phyloP scores from a whole-genome alignment of 92 coral and sea anemone species.

The Montipora capitata region DNA sequence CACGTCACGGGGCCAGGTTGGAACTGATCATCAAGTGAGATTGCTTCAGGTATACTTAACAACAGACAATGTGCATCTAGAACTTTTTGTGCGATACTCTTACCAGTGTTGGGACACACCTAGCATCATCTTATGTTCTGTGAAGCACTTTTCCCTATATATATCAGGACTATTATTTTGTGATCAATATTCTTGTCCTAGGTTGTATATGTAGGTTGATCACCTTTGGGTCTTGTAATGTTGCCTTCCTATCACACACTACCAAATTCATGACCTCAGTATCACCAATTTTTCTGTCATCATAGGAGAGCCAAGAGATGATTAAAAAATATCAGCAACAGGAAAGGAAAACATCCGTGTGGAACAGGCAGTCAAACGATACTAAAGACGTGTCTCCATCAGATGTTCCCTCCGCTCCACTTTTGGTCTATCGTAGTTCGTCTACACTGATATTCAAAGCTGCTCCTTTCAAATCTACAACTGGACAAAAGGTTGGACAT shows the following conservation, averaged over 20 bases:
- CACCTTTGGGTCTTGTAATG: too few relatives aligned
- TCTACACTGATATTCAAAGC: constrained; percentile 88
- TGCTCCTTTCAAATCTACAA: constrained; percentile 83
- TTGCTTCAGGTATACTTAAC: constrained; percentile 75
- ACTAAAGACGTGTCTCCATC: constrained; percentile 23
- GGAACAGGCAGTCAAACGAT: constrained; percentile 68
- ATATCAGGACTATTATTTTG: neutral
- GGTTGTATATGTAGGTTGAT: too few relatives aligned
- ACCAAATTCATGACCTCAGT: neutral
- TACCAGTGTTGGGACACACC: too few relatives aligned
- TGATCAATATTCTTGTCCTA: too few relatives aligned
- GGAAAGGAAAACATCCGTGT: constrained; percentile 74
- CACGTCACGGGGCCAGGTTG: constrained; percentile 56
- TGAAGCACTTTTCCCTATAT: neutral
- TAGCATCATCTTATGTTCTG: too few relatives aligned
- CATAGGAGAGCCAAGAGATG: constrained; percentile 91
- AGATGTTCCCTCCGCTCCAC: constrained; percentile 86
- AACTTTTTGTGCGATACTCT: too few relatives aligned
- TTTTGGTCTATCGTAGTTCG: constrained; percentile 89
- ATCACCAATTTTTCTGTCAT: neutral
- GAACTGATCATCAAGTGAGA: constrained; percentile 87
- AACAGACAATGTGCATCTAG: too few relatives aligned
- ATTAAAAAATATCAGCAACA: constrained; percentile 93
- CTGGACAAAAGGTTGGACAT: constrained; percentile 79
- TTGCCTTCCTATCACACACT: neutral